These are phyloP conservation scores for Agrotis puta DNA, from an alignment of 2,888 invertebrate genomes.

Conservation along the genomic window DNA sequence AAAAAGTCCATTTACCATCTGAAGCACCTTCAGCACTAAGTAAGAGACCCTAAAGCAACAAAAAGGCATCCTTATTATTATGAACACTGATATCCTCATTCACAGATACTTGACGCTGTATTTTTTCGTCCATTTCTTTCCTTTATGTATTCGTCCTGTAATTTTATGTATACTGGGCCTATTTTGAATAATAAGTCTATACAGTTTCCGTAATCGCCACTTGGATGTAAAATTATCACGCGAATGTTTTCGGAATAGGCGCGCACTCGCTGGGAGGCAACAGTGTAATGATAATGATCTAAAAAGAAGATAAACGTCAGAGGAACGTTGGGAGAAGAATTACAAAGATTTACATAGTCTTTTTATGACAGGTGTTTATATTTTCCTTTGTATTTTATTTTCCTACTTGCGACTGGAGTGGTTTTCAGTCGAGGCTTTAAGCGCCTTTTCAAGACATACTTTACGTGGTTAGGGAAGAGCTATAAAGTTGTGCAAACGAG, in stretches of 20 bases:
- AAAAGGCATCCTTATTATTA: conserved; percentile 41
- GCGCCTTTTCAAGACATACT: conserved; percentile 30
- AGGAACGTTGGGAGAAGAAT: conserved; percentile 51
- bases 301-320: conserved; percentile 52
- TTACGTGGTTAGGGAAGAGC: conserved; percentile 20
- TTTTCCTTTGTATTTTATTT: conserved; percentile 49
- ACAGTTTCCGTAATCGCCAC: conserved; percentile 58
- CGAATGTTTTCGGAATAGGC: conserved; percentile 62
- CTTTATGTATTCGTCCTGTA: conserved; percentile 57
- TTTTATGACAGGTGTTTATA: conserved; percentile 55
- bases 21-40: neutral
- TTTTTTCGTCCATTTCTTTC: conserved; percentile 56
- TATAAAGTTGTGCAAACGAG: conserved; percentile 27
- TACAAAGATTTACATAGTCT: conserved; percentile 59
- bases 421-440: conserved; percentile 18
- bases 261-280: conserved; percentile 50
- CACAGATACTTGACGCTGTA: conserved; percentile 55
- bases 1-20: conserved; percentile 24
- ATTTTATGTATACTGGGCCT: conserved; percentile 62
- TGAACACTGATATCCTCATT: conserved; percentile 51
- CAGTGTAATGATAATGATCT: conserved; percentile 64
- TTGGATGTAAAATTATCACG: conserved; percentile 65
- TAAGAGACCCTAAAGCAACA: conserved; percentile 25
- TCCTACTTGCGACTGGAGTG: conserved; percentile 30
- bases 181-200: conserved; percentile 67